Conservation (phyloP, 2,113 vertebrate species). For the Eubucco bourcierii region DNA sequence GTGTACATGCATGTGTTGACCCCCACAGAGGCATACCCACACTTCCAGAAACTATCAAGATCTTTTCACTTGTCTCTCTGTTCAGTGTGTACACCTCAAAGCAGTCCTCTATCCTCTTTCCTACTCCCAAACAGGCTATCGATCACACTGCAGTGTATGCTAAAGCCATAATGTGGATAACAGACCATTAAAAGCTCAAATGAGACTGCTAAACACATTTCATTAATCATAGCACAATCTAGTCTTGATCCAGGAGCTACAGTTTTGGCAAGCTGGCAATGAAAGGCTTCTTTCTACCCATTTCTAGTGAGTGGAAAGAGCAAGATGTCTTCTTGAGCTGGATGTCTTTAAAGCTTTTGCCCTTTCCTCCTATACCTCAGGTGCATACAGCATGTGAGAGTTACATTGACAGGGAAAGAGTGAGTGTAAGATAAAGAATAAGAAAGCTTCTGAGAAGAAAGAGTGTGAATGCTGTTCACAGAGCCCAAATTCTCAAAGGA, state of each 20-base stretch:
- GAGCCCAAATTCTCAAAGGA: not conserved
- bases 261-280: not conserved
- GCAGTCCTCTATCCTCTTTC: not conserved
- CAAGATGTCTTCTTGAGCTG: not conserved
- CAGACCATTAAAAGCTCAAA: conserved; percentile 58
- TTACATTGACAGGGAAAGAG: not conserved
- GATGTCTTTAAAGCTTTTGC: not conserved
- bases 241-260: conserved; percentile 25
- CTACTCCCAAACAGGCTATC: conserved; percentile 27
- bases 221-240: conserved; percentile 60
- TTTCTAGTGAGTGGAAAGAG: not conserved
- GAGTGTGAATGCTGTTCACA: not conserved
- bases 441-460: not conserved
- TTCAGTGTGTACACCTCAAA: not conserved
- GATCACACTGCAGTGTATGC: conserved; percentile 31
- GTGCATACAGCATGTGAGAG: not conserved
- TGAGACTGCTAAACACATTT: conserved; percentile 56
- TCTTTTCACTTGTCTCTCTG: not conserved
- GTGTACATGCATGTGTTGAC: not conserved
- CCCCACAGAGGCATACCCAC: not conserved
- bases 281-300: not conserved
- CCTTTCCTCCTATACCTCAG: not conserved
- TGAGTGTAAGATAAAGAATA: not conserved
- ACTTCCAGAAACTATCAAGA: not conserved
- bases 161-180: conserved; percentile 31